These are phyloP conservation scores for Amblyteles armatorius DNA, from an alignment of 2,888 invertebrate genomes.

Conservation along the genomic window DNA sequence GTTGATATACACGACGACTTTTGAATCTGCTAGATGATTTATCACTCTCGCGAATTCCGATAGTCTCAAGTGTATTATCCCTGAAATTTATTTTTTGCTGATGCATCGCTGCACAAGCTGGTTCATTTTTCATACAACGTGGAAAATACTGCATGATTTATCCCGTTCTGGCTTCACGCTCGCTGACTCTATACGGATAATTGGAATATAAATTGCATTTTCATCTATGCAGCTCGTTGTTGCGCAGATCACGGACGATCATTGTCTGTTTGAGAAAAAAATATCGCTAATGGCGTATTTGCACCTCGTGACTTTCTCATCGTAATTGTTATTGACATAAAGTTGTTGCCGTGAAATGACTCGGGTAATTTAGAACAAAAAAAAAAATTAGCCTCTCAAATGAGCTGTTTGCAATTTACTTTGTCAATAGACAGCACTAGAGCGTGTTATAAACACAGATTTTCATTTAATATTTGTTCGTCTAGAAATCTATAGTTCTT, in stretches of 20 bases:
- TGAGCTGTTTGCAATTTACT: background rate
- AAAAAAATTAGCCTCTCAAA: background rate
- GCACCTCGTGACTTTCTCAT: constrained; percentile 6
- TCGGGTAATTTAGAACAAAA: background rate
- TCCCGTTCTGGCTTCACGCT: constrained; percentile 22
- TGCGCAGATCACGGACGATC: background rate
- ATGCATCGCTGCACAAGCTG: constrained; percentile 24
- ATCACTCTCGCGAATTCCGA: constrained; percentile 26
- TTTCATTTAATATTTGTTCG: background rate
- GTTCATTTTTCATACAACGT: constrained; percentile 39
- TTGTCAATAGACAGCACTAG: background rate
- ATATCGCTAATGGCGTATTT: background rate
- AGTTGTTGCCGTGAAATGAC: background rate
- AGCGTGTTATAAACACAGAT: background rate
- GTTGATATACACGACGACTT: constrained; percentile 31
- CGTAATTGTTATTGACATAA: background rate
- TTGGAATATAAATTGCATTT: constrained; percentile 40
- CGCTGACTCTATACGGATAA: constrained; percentile 23
- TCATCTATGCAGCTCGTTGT: background rate
- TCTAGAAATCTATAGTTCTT: background rate
- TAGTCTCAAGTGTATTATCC: constrained; percentile 31
- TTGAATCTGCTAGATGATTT: constrained; percentile 23
- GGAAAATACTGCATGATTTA: constrained; percentile 49
- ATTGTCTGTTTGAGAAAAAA: constrained; percentile 2
- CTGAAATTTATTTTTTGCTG: constrained; percentile 25